phyloP scores from a whole-genome alignment of 2,888 invertebrate genomes.

The Thysanoteuthis rhombus region DNA sequence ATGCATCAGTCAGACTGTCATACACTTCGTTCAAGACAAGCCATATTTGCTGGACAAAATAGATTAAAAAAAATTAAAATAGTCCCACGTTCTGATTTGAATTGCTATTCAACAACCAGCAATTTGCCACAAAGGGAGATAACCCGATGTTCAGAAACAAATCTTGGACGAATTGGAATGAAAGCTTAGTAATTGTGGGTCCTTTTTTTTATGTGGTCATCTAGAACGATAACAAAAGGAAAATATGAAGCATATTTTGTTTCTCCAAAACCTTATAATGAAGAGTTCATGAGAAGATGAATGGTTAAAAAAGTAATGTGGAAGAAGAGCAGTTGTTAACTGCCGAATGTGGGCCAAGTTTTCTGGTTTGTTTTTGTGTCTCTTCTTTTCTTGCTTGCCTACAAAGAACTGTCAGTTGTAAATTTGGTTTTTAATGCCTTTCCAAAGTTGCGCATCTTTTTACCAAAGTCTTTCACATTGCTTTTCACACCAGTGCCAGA shows the following conservation, averaged over 20 bases:
- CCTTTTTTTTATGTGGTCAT: not conserved
- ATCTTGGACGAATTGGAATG: not conserved
- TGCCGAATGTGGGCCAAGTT: no score
- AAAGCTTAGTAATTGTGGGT: not conserved
- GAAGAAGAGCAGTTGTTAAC: not conserved
- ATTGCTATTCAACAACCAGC: not conserved
- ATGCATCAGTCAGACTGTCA: not conserved
- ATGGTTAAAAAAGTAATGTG: not conserved
- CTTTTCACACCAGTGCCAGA: conserved; percentile 22
- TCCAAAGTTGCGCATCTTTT: conserved; percentile 32
- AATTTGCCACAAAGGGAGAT: not conserved
- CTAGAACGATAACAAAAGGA: conserved; percentile 29
- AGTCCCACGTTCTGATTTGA: not conserved
- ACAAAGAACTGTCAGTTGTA: conserved; percentile 17
- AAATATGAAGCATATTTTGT: conserved; percentile 12
- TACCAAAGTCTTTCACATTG: conserved; percentile 29
- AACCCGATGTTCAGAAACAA: not conserved
- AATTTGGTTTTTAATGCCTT: conserved; percentile 32
- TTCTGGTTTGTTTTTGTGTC: not conserved
- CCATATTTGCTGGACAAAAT: not conserved
- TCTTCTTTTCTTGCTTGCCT: not conserved
- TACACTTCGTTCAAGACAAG: not conserved
- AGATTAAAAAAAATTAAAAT: not conserved
- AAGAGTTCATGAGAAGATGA: not conserved
- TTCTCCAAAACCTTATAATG: not conserved